A percentile compares a stretch with the other conserved stretches of the same genome.
phyloP scores from a whole-genome alignment of 2,113 vertebrate genomes.

The Marcusenius ussheri region DNA sequence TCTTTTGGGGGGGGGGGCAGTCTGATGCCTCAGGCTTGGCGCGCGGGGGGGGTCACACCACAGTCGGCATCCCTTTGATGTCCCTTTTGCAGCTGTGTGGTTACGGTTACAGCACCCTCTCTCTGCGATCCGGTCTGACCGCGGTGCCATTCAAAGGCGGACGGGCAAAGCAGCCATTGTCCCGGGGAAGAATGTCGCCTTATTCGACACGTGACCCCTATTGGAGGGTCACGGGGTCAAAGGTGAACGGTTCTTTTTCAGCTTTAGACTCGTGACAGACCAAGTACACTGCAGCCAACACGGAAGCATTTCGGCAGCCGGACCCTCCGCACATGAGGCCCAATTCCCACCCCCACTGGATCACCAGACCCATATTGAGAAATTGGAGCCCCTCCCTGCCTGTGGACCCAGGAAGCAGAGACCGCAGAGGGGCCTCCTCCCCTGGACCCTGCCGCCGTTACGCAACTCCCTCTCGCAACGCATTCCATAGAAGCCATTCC shows the following conservation, averaged over 20 bases:
- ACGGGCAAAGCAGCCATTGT: neutral
- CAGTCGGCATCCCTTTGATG: neutral
- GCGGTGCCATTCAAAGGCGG: neutral
- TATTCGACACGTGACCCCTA: neutral
- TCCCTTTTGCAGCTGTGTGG: neutral
- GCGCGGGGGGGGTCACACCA: neutral
- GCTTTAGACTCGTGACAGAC: neutral
- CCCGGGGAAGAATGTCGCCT: neutral
- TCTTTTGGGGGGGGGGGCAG: neutral
- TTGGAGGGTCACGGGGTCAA: neutral
- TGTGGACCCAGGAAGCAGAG: neutral
- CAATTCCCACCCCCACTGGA: neutral
- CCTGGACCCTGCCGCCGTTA: neutral
- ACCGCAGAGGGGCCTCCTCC: neutral
- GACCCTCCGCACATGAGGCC: neutral
- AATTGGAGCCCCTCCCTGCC: neutral
- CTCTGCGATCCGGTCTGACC: neutral
- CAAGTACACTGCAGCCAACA: neutral
- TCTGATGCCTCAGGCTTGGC: neutral
- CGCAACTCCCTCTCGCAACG: neutral
- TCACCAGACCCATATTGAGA: neutral
- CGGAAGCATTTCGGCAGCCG: neutral
- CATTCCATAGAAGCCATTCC: neutral
- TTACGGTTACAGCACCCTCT: neutral
- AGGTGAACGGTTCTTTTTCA: neutral